Base-by-base conservation (phyloP, 1,140 invertebrate genomes). In the Micrasema longulum region DNA sequence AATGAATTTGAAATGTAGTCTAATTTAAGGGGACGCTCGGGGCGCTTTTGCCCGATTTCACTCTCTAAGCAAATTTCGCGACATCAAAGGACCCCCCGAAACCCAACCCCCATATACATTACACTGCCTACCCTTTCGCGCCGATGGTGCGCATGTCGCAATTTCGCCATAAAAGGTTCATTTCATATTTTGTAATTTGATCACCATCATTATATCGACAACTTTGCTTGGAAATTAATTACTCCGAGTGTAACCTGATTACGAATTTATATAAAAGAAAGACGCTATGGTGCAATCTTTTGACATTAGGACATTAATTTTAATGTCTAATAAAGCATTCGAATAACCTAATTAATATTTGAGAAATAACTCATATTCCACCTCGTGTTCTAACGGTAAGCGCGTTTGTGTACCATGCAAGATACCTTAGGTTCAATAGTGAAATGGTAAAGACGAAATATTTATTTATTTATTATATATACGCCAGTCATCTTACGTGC, bases 141-240 rank as follows among this genome's bases (percentile, higher is more conserved):
- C 16, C 9, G 14, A 14, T 18, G 18, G 14, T 60, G 55, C 55
- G 55, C 55, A 60, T 38, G 55, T 14, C 55, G 11, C 55, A 60
- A 64, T 64, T 64, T 48, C 9, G n/a, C 36, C 12, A 18, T 18
- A 11, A 47, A 43, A 55, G 60, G 23, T 23, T 43, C 72, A 62
- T 75, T 75, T 75, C 71, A 75, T 75, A 31, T 69, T 71, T 65
- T 60, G 57, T 72, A 75, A 75, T 75, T 75, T 72, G 73, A 75
- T 75, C 65, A 75, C 72, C 71, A 75, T 31, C n/a, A 31, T 75
- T 69, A 75, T 75, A 75, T 75, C 66, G 73, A 69, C 72, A 75
- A 66, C 73, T 69, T 72, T 75, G 72, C 73, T 72, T 48, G 26
- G 48, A 64, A 75, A 72, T 69, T 75, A 75, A 75, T 75, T 70